phyloP scores from a whole-genome alignment of 2,888 invertebrate species.

The Tanypteryx hageni region DNA sequence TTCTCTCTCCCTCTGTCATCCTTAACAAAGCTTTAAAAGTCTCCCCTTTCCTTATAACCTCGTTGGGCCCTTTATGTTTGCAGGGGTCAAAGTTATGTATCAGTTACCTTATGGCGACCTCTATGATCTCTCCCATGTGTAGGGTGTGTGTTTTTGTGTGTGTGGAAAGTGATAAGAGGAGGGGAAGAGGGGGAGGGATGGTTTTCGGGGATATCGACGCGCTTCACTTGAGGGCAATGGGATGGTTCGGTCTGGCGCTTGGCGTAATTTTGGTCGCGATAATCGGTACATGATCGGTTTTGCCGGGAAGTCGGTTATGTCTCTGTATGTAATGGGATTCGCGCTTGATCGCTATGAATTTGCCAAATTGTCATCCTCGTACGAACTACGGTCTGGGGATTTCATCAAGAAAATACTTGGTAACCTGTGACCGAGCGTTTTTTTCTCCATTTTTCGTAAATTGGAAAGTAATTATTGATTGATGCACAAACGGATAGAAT shows the following conservation, averaged over 20 bases:
- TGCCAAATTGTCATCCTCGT: too few species aligned
- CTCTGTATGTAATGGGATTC: neutral
- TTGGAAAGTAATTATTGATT: too few species aligned
- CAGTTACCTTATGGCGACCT: slow-evolving; percentile 25
- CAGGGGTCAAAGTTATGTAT: slow-evolving; percentile 48
- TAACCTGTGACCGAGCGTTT: too few species aligned
- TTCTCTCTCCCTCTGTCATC: neutral
- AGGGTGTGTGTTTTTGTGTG: too few species aligned
- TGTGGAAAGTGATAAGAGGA: neutral
- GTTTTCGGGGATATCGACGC: neutral
- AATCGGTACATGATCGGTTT: neutral
- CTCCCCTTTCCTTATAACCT: too few species aligned
- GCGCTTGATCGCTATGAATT: too few species aligned
- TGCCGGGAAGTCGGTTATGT: neutral
- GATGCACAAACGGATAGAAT: too few species aligned
- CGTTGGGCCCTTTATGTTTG: neutral
- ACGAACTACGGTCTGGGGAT: too few species aligned
- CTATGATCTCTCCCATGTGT: neutral
- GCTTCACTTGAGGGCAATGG: neutral
- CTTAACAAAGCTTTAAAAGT: too few species aligned
- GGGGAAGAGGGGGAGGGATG: neutral
- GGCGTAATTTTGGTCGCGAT: neutral
- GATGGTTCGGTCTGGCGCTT: neutral
- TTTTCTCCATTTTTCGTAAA: too few species aligned
- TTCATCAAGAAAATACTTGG: too few species aligned